phyloP scores from a whole-genome alignment of 2,888 invertebrate genomes.

The Rhogogaster chlorosoma region DNA sequence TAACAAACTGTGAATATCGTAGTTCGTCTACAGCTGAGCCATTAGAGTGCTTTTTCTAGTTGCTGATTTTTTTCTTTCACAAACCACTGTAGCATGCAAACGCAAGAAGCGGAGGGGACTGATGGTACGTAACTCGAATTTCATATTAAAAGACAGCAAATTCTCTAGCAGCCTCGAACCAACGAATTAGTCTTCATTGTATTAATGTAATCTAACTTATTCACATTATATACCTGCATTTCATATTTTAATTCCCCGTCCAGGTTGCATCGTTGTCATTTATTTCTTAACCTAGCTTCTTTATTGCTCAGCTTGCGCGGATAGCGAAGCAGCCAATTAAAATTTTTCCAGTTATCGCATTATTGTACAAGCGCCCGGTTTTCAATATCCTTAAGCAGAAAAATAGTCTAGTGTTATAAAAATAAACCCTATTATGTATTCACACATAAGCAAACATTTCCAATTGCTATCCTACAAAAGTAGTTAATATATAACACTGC shows the following conservation, averaged over 20 bases:
- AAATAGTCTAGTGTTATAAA: neutral
- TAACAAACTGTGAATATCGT: neutral
- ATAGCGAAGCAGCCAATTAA: neutral
- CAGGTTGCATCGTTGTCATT: neutral
- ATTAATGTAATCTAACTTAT: slow-evolving; percentile 45
- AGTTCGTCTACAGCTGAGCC: neutral
- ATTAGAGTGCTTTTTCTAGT: neutral
- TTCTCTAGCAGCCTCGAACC: neutral
- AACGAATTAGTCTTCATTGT: neutral
- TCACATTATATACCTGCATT: slow-evolving; percentile 1
- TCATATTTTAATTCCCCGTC: neutral
- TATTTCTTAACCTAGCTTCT: slow-evolving; percentile 20
- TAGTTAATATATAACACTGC: neutral
- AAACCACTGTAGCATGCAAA: slow-evolving; percentile 64
- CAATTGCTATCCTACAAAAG: neutral
- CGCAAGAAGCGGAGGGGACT: slow-evolving; percentile 68
- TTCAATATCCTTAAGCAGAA: neutral
- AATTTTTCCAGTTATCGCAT: neutral
- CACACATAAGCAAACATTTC: neutral
- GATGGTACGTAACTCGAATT: slow-evolving; percentile 64
- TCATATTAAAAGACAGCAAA: slow-evolving; percentile 9
- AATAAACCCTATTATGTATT: neutral
- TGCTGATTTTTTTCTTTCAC: neutral
- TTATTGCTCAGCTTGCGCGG: neutral
- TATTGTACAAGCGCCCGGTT: neutral